These are phyloP conservation scores for Eleginops maclovinus DNA, from an alignment of 2,113 vertebrate species.

Conservation along the genomic window DNA sequence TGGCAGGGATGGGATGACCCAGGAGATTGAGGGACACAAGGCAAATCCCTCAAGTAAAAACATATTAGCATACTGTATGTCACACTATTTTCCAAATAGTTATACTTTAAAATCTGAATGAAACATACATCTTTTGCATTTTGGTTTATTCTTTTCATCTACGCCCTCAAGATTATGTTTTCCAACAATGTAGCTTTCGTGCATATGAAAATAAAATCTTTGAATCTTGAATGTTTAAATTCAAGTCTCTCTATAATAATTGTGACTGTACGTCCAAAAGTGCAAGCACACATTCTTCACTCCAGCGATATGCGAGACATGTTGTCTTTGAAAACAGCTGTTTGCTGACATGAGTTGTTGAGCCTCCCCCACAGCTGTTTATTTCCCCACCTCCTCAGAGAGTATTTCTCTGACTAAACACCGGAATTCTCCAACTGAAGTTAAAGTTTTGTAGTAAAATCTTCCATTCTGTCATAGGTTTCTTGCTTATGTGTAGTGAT, in stretches of 20 bases:
- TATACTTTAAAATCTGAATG: no score
- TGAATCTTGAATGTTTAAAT: no score
- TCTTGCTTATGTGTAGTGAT: neutral
- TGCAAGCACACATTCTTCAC: conserved; percentile 2
- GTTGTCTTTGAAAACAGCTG: conserved; percentile 35
- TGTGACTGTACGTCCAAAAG: neutral
- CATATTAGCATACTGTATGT: conserved; percentile 1
- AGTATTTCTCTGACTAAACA: neutral
- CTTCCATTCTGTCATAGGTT: neutral
- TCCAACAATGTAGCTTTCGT: neutral
- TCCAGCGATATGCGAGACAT: conserved; percentile 1
- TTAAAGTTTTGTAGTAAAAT: neutral
- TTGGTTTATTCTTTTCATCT: neutral
- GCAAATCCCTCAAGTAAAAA: neutral
- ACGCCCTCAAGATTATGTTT: neutral
- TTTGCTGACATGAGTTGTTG: conserved; percentile 4
- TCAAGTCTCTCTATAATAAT: neutral
- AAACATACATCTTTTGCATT: neutral
- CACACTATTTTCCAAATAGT: neutral
- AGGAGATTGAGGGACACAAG: neutral
- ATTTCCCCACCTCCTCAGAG: conserved; percentile 1
- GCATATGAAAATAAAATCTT: no score
- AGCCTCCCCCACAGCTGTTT: conserved; percentile 30
- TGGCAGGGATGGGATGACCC: conserved; percentile 32
- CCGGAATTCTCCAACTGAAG: neutral